A percentile compares a stretch with the other conserved stretches of the same genome.
phyloP scores from a whole-genome alignment of 2,797 vertebrate species.

The Sebastes iracundus region DNA sequence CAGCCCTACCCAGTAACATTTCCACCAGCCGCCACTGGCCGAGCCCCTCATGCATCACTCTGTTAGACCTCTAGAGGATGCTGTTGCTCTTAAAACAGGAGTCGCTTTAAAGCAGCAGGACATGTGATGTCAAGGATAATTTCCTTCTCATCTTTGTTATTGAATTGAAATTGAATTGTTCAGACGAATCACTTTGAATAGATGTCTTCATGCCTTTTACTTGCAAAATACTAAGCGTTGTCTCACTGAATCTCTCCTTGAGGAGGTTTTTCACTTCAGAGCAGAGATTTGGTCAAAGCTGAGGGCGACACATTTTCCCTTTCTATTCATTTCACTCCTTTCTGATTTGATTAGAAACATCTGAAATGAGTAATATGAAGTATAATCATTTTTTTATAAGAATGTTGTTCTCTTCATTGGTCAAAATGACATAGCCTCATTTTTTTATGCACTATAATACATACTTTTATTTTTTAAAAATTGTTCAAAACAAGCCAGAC shows the following conservation, averaged over 20 bases:
- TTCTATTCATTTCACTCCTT: not conserved
- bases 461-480: not conserved
- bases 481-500: not conserved
- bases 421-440: too few relatives aligned
- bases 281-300: too few relatives aligned
- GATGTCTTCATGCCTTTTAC: not conserved
- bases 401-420: not conserved
- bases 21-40: too few relatives aligned
- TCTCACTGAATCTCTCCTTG: not conserved
- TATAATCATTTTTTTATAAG: not conserved
- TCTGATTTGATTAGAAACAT: not conserved
- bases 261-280: not conserved
- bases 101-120: not conserved
- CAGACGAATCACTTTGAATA: not conserved
- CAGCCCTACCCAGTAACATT: too few relatives aligned
- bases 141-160: not conserved
- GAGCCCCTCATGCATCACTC: not conserved
- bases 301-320: not conserved
- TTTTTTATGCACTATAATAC: not conserved
- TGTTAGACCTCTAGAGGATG: not conserved
- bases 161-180: not conserved
- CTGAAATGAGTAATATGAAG: not conserved
- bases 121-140: conserved; percentile 3
- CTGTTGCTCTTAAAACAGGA: conserved; percentile 12
- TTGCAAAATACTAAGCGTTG: not conserved